A percentile compares a stretch with the other conserved stretches of the same genome.
Evolutionary conservation across 2,797 vertebrate species (phyloP).

Genomic region (Enteromius thamalakanensis): DNA sequence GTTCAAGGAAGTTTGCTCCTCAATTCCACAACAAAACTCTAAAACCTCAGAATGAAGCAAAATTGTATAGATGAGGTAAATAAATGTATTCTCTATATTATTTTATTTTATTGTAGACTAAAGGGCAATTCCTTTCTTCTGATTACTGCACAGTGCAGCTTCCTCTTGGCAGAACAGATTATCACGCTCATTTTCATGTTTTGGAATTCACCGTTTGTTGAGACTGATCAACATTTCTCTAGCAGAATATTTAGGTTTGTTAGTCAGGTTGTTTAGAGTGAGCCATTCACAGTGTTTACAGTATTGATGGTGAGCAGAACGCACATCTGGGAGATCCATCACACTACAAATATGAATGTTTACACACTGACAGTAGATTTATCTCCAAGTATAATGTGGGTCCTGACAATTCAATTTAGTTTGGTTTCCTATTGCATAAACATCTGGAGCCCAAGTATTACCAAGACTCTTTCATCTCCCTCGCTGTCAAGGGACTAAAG

Average conservation of each 20-base stretch:
- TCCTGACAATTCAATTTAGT: constrained; percentile 24
- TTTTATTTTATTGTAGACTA: neutral
- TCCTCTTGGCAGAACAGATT: neutral
- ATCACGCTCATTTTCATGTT: constrained; percentile 7
- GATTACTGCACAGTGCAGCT: neutral
- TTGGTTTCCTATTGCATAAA: constrained; percentile 39
- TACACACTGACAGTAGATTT: constrained; percentile 48
- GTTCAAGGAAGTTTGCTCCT: constrained; percentile 32
- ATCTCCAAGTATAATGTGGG: constrained; percentile 47
- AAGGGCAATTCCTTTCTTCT: neutral
- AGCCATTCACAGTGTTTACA: constrained; percentile 36
- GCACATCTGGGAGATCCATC: constrained; percentile 38
- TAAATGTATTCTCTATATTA: neutral
- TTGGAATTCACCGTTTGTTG: constrained; percentile 23
- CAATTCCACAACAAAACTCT: neutral
- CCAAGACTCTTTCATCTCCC: constrained; percentile 11
- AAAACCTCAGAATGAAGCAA: neutral
- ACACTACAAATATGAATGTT: constrained; percentile 29
- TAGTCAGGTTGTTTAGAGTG: constrained; percentile 42
- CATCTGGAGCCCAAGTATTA: constrained; percentile 51
- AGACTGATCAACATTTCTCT: constrained; percentile 9
- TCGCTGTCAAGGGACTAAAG: neutral
- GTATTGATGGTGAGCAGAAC: constrained; percentile 26
- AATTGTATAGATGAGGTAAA: neutral
- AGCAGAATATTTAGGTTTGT: constrained; percentile 40